A percentile compares a stretch with the other conserved stretches of the same genome.
Evolutionary conservation across 2,113 vertebrate genomes (phyloP).

Genomic region (Motacilla alba): DNA sequence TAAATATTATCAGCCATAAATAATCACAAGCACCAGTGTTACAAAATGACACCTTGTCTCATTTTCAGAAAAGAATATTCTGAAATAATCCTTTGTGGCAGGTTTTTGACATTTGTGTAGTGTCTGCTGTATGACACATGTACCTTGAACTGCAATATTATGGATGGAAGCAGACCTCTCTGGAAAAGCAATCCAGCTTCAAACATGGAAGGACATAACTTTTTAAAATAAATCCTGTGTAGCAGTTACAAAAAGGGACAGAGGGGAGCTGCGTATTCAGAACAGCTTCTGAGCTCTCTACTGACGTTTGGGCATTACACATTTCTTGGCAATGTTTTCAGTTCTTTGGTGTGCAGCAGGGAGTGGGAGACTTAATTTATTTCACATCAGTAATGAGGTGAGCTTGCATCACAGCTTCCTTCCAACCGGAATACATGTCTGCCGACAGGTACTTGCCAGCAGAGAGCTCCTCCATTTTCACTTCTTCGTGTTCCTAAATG

Average conservation of each 20-base stretch:
- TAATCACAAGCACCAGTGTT: not conserved
- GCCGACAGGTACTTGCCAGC: not conserved
- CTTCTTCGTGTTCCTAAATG: not conserved
- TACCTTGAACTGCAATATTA: not conserved
- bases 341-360: not conserved
- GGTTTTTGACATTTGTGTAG: slow-evolving; percentile 34
- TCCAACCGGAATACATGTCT: not conserved
- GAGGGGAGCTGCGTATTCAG: not conserved
- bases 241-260: slow-evolving; percentile 6
- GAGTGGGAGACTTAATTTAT: not conserved
- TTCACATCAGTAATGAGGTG: not conserved
- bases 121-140: not conserved
- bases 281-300: not conserved
- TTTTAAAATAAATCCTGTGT: slow-evolving; percentile 6
- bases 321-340: not conserved
- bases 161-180: not conserved
- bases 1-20: not conserved
- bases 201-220: slow-evolving; percentile 23
- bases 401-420: not conserved
- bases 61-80: slow-evolving; percentile 1
- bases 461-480: not conserved
- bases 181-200: slow-evolving; percentile 23
- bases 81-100: slow-evolving; percentile 39
- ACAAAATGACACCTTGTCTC: slow-evolving; percentile 7
- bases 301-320: not conserved